Percentiles rank a stretch among this genome's conserved stretches.
Conservation (phyloP, 2,888 invertebrate species). For the Cyclophora albipunctata region DNA sequence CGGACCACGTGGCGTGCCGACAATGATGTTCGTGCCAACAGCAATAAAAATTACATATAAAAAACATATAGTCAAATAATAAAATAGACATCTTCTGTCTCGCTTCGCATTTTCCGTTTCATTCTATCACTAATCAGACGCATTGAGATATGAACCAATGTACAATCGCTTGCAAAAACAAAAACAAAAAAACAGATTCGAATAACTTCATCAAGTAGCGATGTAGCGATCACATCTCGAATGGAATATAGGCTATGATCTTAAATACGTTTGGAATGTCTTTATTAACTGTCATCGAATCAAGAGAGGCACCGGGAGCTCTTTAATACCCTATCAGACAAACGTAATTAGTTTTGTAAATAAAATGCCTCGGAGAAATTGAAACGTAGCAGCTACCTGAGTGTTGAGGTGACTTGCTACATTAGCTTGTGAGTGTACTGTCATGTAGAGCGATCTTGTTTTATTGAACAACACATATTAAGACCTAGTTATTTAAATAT, state of each 20-base stretch:
- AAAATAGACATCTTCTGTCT: slow-evolving; percentile 37
- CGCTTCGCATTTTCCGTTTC: slow-evolving; percentile 36
- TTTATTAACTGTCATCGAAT: slow-evolving; percentile 73
- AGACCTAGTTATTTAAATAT: too few species aligned
- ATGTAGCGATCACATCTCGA: slow-evolving; percentile 49
- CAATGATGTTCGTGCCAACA: slow-evolving; percentile 66
- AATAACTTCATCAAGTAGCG: slow-evolving; percentile 45
- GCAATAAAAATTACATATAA: slow-evolving; percentile 61
- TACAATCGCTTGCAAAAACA: slow-evolving; percentile 34
- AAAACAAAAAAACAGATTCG: slow-evolving; percentile 24
- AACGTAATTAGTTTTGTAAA: slow-evolving; percentile 76
- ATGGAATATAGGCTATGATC: slow-evolving; percentile 51
- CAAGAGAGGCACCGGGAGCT: slow-evolving; percentile 60
- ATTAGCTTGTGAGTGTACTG: slow-evolving; percentile 47
- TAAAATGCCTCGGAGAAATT: slow-evolving; percentile 73
- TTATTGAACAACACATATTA: too few species aligned
- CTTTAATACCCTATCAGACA: slow-evolving; percentile 70
- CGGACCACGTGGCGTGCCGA: slow-evolving; percentile 66
- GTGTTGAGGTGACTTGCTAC: slow-evolving; percentile 64
- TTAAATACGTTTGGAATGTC: slow-evolving; percentile 66
- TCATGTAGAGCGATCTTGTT: slow-evolving; percentile 31
- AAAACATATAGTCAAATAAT: slow-evolving; percentile 25
- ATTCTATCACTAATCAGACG: slow-evolving; percentile 36
- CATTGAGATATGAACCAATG: slow-evolving; percentile 24
- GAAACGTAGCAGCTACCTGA: slow-evolving; percentile 71